Conservation (phyloP, 2,113 vertebrate genomes). For the Bubo blakistoni region DNA sequence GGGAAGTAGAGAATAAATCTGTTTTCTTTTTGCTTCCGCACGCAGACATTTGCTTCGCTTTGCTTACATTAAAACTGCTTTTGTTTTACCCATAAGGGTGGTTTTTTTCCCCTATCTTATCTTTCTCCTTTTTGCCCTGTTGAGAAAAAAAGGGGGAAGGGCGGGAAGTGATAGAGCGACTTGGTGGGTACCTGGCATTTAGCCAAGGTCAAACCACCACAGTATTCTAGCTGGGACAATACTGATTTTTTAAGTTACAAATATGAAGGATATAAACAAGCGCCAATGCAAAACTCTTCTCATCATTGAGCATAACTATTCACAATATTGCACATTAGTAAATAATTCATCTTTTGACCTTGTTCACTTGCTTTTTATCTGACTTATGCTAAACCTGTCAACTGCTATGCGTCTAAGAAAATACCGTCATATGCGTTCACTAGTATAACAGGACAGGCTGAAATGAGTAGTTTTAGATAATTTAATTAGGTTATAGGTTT, state of each 20-base stretch:
- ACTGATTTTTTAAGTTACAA: constrained; percentile 26
- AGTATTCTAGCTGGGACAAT: neutral
- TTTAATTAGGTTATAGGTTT: constrained; percentile 80
- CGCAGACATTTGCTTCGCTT: too few species aligned
- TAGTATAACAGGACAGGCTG: constrained; percentile 57
- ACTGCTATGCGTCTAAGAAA: constrained; percentile 47
- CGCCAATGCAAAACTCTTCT: constrained; percentile 11
- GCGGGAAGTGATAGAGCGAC: too few species aligned
- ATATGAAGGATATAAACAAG: neutral
- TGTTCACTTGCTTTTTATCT: constrained; percentile 36
- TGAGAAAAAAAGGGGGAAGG: too few species aligned
- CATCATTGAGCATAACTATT: constrained; percentile 3
- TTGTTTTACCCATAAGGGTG: too few species aligned
- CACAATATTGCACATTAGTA: constrained; percentile 24
- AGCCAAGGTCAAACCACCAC: too few species aligned
- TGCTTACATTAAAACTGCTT: too few species aligned
- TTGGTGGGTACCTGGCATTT: too few species aligned
- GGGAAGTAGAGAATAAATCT: too few species aligned
- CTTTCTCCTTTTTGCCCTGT: too few species aligned
- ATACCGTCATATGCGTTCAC: constrained; percentile 59
- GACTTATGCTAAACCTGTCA: constrained; percentile 53
- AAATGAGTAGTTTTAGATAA: constrained; percentile 76
- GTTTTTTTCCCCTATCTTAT: too few species aligned
- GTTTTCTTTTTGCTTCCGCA: too few species aligned
- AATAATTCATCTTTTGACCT: constrained; percentile 35